Conservation (phyloP, 1,140 invertebrate species). For the Holcopasites calliopsidis region DNA sequence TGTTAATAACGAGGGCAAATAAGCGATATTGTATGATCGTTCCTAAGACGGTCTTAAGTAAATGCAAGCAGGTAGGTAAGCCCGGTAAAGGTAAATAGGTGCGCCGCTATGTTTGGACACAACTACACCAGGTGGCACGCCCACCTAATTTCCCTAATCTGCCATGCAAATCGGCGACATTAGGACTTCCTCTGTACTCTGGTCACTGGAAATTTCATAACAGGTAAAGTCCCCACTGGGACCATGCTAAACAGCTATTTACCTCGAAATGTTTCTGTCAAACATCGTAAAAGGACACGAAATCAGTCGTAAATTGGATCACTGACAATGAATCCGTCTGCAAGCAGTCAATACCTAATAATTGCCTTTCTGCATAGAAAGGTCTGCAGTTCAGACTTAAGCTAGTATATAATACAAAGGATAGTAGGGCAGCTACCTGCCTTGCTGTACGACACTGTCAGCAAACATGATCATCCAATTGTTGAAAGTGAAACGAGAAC, state of each 20-base stretch:
- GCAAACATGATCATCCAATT: neutral
- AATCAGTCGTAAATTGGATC: neutral
- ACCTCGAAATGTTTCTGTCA: neutral
- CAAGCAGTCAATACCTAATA: slow-evolving; percentile 1
- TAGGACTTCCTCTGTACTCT: slow-evolving; percentile 70
- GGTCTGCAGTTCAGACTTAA: neutral
- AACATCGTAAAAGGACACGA: slow-evolving; percentile 1
- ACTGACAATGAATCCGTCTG: neutral
- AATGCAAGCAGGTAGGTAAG: slow-evolving; percentile 47
- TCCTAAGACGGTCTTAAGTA: slow-evolving; percentile 29
- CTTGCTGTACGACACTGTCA: neutral
- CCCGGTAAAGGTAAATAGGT: slow-evolving; percentile 43
- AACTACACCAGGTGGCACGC: slow-evolving; percentile 62
- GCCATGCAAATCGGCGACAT: slow-evolving; percentile 74
- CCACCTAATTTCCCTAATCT: slow-evolving; percentile 72
- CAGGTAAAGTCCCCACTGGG: slow-evolving; percentile 45
- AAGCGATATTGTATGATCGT: slow-evolving; percentile 25
- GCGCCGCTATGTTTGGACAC: slow-evolving; percentile 65
- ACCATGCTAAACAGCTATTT: neutral
- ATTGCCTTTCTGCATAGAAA: slow-evolving; percentile 1
- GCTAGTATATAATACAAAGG: too few species aligned
- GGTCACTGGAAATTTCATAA: slow-evolving; percentile 61
- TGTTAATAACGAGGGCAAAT: slow-evolving; percentile 9
- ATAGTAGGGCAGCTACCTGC: neutral
- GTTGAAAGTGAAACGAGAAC: slow-evolving; percentile 35